Conservation (phyloP, 2,888 invertebrate genomes). For the Drosophila neutralis region DNA sequence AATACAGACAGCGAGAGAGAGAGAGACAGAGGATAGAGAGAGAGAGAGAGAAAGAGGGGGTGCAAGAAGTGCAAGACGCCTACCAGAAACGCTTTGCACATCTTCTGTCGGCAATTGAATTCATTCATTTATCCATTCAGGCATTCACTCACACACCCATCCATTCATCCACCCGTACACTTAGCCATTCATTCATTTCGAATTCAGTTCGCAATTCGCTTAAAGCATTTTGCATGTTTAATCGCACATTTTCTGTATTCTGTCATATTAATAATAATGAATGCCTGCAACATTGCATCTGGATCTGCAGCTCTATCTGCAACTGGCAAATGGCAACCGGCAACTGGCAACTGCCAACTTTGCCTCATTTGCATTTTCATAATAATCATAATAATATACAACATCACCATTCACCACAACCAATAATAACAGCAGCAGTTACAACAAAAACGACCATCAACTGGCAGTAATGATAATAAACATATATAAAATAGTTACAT, state of each 20-base stretch:
- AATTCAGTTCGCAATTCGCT: conserved; percentile 60
- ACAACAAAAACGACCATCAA: conserved; percentile 33
- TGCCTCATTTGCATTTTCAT: conserved; percentile 77
- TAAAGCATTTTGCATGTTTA: conserved; percentile 73
- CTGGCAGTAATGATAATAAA: conserved; percentile 54
- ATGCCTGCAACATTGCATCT: conserved; percentile 47
- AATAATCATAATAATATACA: conserved; percentile 68
- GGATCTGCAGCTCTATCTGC: conserved; percentile 20
- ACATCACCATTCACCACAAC: conserved; percentile 26
- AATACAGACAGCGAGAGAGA: neutral
- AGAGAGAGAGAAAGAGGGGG: neutral
- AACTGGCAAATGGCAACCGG: conserved; percentile 16
- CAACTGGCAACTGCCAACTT: conserved; percentile 42
- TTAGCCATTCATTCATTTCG: conserved; percentile 48
- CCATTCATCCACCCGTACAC: conserved; percentile 4
- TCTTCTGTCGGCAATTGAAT: conserved; percentile 43
- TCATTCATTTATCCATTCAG: conserved; percentile 24
- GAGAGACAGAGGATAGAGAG: neutral
- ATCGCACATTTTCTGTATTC: conserved; percentile 43
- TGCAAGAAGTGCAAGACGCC: neutral
- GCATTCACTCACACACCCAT: neutral
- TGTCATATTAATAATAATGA: conserved; percentile 61
- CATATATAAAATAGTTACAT: conserved; percentile 52
- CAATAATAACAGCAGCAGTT: conserved; percentile 15
- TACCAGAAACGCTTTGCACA: conserved; percentile 15